These are phyloP conservation scores for Streptopelia turtur DNA, from an alignment of 2,797 vertebrate genomes.

Conservation along the genomic window DNA sequence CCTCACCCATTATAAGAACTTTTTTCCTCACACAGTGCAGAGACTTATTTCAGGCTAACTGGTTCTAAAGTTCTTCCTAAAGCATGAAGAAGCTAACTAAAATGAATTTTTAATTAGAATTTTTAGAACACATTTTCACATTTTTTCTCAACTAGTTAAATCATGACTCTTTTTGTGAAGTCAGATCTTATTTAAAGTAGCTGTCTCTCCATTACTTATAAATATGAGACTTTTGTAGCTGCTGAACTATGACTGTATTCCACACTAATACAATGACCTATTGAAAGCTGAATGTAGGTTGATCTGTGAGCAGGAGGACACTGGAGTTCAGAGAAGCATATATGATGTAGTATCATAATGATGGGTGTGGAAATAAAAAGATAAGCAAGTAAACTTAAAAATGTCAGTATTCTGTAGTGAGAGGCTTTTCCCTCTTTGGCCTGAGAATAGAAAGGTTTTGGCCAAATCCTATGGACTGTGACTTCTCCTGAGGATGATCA, in stretches of 20 bases:
- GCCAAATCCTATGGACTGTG: not conserved
- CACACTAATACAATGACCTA: not conserved
- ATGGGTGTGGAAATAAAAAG: not conserved
- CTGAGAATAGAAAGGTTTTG: not conserved
- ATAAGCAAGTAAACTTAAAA: not conserved
- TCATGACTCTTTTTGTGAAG: not conserved
- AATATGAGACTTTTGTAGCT: not conserved
- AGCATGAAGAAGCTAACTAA: not conserved
- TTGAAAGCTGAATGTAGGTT: not conserved
- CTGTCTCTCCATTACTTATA: not conserved
- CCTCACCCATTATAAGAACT: fast-evolving
- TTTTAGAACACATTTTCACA: not conserved
- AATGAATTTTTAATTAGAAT: not conserved
- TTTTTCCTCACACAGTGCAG: not conserved
- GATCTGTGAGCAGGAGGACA: not conserved
- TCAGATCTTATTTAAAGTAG: not conserved
- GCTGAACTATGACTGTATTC: not conserved
- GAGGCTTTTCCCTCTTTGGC: not conserved
- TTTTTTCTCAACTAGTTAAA: not conserved
- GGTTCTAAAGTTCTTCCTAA: not conserved
- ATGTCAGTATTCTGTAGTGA: not conserved
- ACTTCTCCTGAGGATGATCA: not conserved
- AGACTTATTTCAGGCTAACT: not conserved
- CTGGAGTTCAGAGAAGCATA: not conserved
- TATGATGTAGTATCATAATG: not conserved